phyloP scores from a whole-genome alignment of 2,113 vertebrate genomes.

The Brachyistius frenatus region DNA sequence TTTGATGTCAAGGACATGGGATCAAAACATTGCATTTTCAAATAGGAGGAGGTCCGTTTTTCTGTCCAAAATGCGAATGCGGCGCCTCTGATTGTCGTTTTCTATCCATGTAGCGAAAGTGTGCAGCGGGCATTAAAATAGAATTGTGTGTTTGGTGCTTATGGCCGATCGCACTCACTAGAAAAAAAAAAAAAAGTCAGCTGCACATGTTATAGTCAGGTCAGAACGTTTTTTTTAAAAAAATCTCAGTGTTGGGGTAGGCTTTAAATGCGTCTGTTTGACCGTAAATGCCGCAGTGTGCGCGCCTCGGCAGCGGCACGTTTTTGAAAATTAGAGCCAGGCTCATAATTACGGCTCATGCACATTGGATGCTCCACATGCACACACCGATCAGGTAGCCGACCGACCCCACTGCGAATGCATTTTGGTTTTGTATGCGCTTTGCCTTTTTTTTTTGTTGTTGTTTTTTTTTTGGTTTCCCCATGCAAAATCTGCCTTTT shows the following conservation, averaged over 20 bases:
- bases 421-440: background rate
- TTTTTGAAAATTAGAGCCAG: slow-evolving; percentile 56
- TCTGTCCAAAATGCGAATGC: slow-evolving; percentile 11
- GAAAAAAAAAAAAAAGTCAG: slow-evolving; percentile 21
- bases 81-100: background rate
- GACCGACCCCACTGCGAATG: background rate
- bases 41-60: background rate
- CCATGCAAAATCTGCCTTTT: background rate
- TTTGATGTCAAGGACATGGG: slow-evolving; percentile 58
- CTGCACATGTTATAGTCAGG: slow-evolving; percentile 27
- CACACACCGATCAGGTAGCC: slow-evolving; percentile 13
- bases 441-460: background rate
- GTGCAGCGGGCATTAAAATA: background rate
- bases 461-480: background rate
- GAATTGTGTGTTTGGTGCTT: background rate
- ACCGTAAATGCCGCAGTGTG: slow-evolving; percentile 82
- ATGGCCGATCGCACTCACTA: background rate
- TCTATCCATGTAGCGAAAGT: background rate
- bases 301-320: slow-evolving; percentile 67
- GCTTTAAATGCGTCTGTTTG: slow-evolving; percentile 31
- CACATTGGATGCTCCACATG: slow-evolving; percentile 22
- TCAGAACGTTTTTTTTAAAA: slow-evolving; percentile 11
- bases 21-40: background rate
- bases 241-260: slow-evolving; percentile 13
- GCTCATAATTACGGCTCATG: slow-evolving; percentile 44